Conservation (phyloP, 2,888 invertebrate genomes). For the Bombyx huttoni region DNA sequence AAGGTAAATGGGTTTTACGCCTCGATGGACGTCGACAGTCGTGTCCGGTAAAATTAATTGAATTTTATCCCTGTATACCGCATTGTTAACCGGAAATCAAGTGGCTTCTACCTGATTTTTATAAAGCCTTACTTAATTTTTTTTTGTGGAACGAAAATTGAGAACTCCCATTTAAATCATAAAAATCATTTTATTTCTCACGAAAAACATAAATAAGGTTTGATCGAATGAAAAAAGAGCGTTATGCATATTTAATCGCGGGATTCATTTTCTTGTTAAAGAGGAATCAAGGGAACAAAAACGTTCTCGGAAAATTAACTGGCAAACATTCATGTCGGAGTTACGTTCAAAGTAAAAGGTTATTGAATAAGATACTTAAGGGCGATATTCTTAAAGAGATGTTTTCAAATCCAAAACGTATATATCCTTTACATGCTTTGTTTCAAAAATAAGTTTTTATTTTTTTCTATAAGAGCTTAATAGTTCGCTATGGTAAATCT, state of each 20-base stretch:
- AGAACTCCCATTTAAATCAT: neutral
- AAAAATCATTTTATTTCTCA: neutral
- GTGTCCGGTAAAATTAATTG: conserved; percentile 38
- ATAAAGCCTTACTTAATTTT: neutral
- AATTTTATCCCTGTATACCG: conserved; percentile 27
- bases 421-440: too few relatives aligned
- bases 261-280: too few relatives aligned
- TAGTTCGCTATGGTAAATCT: neutral
- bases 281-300: too few relatives aligned
- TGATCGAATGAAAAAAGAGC: too few relatives aligned
- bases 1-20: conserved; percentile 44
- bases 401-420: too few relatives aligned
- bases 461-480: neutral
- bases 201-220: neutral
- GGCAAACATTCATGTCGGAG: too few relatives aligned
- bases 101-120: conserved; percentile 2
- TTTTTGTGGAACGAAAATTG: neutral
- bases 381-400: too few relatives aligned
- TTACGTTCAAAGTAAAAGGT: too few relatives aligned
- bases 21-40: conserved; percentile 28
- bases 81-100: conserved; percentile 6
- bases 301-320: too few relatives aligned
- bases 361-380: too few relatives aligned
- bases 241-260: too few relatives aligned
- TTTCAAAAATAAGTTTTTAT: too few relatives aligned